Evolutionary conservation across 2,113 vertebrate genomes (phyloP).

Genomic region (Crypturellus undulatus): DNA sequence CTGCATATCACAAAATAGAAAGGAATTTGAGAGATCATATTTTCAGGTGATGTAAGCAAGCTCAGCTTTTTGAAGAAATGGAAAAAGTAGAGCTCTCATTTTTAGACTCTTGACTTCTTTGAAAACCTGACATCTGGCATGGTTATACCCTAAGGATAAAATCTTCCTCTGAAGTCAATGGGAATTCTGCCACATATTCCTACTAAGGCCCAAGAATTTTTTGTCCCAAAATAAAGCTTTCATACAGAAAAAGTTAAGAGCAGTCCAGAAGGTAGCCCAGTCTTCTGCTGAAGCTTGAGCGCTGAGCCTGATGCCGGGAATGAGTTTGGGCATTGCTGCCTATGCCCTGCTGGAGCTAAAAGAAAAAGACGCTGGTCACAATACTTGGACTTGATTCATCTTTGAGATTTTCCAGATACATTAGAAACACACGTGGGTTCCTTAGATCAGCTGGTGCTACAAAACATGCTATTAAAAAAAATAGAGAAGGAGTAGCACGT

Average conservation of each 20-base stretch:
- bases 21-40: neutral
- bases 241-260: neutral
- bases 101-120: rapidly evolving
- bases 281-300: neutral
- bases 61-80: neutral
- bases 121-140: neutral
- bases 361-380: neutral
- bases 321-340: neutral
- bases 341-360: neutral
- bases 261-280: neutral
- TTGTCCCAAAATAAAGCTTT: neutral
- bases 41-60: neutral
- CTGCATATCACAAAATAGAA: neutral
- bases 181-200: neutral
- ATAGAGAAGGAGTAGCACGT: neutral
- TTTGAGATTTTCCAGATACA: neutral
- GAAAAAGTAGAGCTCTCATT: neutral
- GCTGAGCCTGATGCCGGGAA: neutral
- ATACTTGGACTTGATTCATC: neutral
- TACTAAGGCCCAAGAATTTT: neutral
- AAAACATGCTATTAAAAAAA: neutral
- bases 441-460: neutral
- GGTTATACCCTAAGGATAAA: neutral
- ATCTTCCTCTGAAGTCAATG: neutral
- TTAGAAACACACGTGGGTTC: neutral